Conservation (phyloP, 2,797 vertebrate species). For the Fundulus diaphanus region DNA sequence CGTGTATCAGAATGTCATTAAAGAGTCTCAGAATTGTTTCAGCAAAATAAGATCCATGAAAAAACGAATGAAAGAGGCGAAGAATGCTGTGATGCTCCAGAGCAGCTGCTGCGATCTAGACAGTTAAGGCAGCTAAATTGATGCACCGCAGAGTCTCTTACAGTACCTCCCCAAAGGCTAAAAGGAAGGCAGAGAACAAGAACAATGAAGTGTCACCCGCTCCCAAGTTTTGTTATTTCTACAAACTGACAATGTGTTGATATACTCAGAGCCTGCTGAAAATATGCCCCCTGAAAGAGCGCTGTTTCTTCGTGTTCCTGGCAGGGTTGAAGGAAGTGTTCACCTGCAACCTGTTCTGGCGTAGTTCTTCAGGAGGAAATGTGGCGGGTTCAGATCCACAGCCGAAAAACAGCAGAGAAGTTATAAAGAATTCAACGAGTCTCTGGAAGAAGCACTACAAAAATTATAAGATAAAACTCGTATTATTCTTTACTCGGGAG, state of each 20-base stretch:
- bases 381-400: neutral
- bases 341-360: constrained; percentile 3
- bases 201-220: neutral
- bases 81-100: too few relatives aligned
- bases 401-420: neutral
- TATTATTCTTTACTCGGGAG: neutral
- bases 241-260: neutral
- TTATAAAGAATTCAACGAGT: constrained; percentile 14
- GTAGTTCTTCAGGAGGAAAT: neutral
- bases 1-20: too few relatives aligned
- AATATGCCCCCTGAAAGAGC: neutral
- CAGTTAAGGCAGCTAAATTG: too few relatives aligned
- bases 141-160: neutral
- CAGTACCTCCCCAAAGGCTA: neutral
- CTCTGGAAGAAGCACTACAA: neutral
- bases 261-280: neutral
- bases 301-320: neutral
- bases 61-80: too few relatives aligned
- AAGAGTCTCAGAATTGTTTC: too few relatives aligned
- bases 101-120: too few relatives aligned
- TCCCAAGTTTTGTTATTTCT: neutral
- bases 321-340: rapidly evolving
- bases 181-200: neutral
- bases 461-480: neutral
- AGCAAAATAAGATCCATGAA: too few relatives aligned